Evolutionary conservation across 23 tunicate species (phyloP).

Genomic region (Clavelina lepadiformis): DNA sequence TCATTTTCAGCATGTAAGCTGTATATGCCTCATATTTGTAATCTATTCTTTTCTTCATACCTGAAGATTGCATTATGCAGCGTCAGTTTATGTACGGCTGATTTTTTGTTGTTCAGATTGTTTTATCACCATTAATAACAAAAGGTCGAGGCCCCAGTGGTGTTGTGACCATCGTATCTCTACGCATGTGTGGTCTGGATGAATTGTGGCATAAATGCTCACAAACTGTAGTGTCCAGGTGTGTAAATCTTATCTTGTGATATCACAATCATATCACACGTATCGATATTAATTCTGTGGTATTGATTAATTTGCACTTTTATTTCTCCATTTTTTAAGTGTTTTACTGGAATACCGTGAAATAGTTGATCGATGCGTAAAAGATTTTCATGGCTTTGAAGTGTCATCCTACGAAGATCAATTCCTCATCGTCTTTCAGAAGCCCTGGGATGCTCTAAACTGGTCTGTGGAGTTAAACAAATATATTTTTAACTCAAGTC

Average conservation of each 20-base stretch:
- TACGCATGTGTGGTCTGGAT: slow-evolving; percentile 68
- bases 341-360: slow-evolving; percentile 35
- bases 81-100: no score
- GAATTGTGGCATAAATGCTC: slow-evolving; percentile 77
- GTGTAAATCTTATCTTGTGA: not conserved
- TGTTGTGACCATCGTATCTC: slow-evolving; percentile 57
- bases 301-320: no score
- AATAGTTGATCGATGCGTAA: slow-evolving; percentile 41
- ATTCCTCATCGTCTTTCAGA: slow-evolving; percentile 71
- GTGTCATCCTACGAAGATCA: slow-evolving; percentile 76
- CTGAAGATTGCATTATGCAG: no score
- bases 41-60: no score
- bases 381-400: slow-evolving; percentile 82
- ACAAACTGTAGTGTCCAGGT: slow-evolving; percentile 41
- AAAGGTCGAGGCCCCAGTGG: slow-evolving; percentile 91
- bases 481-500: slow-evolving; percentile 3
- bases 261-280: no score
- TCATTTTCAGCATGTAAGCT: no score
- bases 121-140: slow-evolving; percentile 55
- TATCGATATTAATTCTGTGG: no score
- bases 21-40: no score
- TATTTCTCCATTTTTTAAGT: slow-evolving; percentile 21
- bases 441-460: slow-evolving; percentile 91
- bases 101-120: slow-evolving; percentile 43
- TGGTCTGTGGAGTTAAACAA: slow-evolving; percentile 33